Conservation (phyloP, 2,888 invertebrate genomes). For the Chloroclysta siterata region DNA sequence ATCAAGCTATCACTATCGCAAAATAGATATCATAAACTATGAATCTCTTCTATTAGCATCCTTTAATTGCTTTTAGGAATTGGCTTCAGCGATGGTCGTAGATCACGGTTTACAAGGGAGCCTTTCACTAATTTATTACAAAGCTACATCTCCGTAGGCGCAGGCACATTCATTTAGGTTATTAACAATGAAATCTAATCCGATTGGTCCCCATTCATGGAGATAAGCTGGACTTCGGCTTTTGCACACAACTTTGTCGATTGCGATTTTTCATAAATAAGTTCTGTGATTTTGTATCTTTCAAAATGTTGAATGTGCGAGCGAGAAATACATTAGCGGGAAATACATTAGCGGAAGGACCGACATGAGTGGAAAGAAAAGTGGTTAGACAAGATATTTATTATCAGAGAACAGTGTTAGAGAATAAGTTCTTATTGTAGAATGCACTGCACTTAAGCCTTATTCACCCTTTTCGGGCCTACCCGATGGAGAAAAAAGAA, state of each 20-base stretch:
- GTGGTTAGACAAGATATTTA: too few species aligned
- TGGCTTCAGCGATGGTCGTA: constrained; percentile 25
- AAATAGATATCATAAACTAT: constrained; percentile 26
- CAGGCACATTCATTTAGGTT: constrained; percentile 35
- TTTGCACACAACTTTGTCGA: neutral
- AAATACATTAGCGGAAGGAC: too few species aligned
- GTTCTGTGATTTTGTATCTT: too few species aligned
- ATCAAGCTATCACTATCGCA: constrained; percentile 12
- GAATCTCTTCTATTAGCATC: constrained; percentile 24
- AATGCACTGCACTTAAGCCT: too few species aligned
- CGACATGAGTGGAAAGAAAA: too few species aligned
- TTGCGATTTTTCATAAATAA: too few species aligned
- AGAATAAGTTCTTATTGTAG: too few species aligned
- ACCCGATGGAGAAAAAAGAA: too few species aligned
- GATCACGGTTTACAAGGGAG: constrained; percentile 12
- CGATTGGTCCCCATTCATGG: constrained; percentile 25
- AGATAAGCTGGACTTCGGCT: constrained; percentile 3
- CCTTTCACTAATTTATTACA: constrained; percentile 36
- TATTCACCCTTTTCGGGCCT: too few species aligned
- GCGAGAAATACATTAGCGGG: too few species aligned
- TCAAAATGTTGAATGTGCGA: too few species aligned
- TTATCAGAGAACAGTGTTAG: too few species aligned
- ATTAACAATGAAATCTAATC: constrained; percentile 41
- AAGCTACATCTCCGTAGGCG: constrained; percentile 21
- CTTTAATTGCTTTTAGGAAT: constrained; percentile 32